Percentiles rank a stretch among this genome's conserved stretches.
Conservation (phyloP, 2,113 vertebrate species). For the Elachura formosa region DNA sequence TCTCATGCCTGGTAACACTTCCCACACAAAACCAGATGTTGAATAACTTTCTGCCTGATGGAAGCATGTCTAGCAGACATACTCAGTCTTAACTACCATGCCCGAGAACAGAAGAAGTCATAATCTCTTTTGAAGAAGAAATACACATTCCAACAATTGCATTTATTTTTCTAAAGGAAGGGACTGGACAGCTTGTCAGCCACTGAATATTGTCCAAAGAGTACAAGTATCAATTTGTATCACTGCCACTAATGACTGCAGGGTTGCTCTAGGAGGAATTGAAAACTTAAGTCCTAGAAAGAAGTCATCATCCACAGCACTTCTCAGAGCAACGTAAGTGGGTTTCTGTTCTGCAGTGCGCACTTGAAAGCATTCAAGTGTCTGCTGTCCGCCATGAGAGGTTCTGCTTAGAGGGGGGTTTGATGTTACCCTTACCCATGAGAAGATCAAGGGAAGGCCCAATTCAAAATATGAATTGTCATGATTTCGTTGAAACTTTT, state of each 20-base stretch:
- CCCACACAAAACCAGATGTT: background rate
- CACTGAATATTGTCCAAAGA: background rate
- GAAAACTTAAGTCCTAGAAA: background rate
- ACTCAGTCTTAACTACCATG: background rate
- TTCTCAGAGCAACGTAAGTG: background rate
- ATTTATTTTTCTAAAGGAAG: background rate
- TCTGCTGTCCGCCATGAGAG: background rate
- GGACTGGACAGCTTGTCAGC: background rate
- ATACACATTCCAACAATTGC: background rate
- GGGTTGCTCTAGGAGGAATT: background rate
- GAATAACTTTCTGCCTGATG: background rate
- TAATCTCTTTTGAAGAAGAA: background rate
- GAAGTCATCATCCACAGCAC: background rate
- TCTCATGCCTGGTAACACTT: background rate
- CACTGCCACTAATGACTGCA: background rate
- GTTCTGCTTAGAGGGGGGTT: background rate
- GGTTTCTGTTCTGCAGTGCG: background rate
- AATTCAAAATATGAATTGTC: background rate
- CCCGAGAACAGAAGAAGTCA: background rate
- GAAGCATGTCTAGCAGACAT: background rate
- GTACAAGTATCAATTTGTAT: background rate
- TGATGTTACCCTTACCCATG: background rate
- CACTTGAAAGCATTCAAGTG: background rate
- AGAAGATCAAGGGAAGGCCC: background rate
- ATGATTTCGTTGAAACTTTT: background rate